Conservation (phyloP, 1,140 invertebrate genomes). For the Cotesia chilonis region DNA sequence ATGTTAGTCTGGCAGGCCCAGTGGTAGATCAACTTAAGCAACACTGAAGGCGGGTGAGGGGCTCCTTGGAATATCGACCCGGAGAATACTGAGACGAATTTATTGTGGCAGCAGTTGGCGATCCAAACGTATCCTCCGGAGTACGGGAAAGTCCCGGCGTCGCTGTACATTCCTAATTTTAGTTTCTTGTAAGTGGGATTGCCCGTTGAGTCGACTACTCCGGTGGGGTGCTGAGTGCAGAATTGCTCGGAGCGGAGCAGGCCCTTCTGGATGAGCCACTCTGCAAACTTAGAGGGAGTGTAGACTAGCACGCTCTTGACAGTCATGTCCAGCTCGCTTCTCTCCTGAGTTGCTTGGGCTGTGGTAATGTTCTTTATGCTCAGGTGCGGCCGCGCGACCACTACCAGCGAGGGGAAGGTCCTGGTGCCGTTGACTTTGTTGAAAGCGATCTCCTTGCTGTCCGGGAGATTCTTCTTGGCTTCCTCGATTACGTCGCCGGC, state of each 20-base stretch:
- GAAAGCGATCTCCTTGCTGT: constrained; percentile 77
- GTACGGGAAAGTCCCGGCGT: constrained; percentile 82
- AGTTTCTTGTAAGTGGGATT: constrained; percentile 61
- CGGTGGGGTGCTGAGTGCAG: constrained; percentile 71
- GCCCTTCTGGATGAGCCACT: constrained; percentile 88
- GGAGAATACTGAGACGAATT: constrained; percentile 84
- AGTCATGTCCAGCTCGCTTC: constrained; percentile 69
- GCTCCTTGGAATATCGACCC: constrained; percentile 87
- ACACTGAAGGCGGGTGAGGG: constrained; percentile 79
- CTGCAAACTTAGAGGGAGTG: constrained; percentile 81
- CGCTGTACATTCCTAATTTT: constrained; percentile 84
- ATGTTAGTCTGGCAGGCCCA: constrained; percentile 90
- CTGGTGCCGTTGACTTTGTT: constrained; percentile 82
- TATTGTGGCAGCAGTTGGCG: constrained; percentile 81
- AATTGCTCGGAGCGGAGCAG: constrained; percentile 80
- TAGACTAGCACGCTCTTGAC: constrained; percentile 83
- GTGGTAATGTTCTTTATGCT: constrained; percentile 70
- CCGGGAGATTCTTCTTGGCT: constrained; percentile 66
- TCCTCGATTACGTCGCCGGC: constrained; percentile 62
- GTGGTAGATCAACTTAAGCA: constrained; percentile 87
- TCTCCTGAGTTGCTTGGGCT: constrained; percentile 57
- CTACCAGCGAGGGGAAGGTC: constrained; percentile 84
- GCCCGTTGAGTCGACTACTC: constrained; percentile 55
- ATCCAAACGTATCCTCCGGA: constrained; percentile 92
- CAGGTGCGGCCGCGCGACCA: constrained; percentile 80